Evolutionary conservation across 2,888 invertebrate genomes (phyloP).

Genomic region (Cephus pulcher): DNA sequence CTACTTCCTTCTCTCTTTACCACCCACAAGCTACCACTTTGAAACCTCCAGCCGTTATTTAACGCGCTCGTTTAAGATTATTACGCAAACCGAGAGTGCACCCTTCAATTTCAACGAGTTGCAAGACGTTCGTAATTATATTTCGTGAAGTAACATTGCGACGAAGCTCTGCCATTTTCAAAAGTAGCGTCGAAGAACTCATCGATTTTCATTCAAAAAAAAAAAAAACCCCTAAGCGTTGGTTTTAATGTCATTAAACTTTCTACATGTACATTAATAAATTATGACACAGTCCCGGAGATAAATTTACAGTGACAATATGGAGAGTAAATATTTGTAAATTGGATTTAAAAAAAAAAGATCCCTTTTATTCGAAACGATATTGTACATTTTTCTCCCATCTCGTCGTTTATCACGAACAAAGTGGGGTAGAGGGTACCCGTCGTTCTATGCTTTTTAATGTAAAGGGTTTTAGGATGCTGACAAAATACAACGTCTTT

Average conservation of each 20-base stretch:
- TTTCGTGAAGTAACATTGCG: conserved; percentile 8
- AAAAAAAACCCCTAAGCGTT: background rate
- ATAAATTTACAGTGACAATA: background rate
- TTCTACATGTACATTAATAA: background rate
- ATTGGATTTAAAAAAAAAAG: background rate
- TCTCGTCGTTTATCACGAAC: background rate
- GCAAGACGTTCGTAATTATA: conserved; percentile 20
- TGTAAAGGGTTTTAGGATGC: background rate
- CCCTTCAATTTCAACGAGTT: conserved; percentile 28
- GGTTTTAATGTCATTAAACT: background rate
- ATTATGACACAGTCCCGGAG: too few relatives aligned
- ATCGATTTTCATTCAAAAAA: background rate
- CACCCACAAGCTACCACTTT: conserved; percentile 4
- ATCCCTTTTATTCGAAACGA: background rate
- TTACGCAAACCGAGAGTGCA: conserved; percentile 23
- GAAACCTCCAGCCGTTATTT: conserved; percentile 24
- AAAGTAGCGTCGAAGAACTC: background rate
- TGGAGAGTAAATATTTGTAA: background rate
- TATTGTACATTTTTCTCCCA: background rate
- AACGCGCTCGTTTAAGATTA: conserved; percentile 27
- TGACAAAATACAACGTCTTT: background rate
- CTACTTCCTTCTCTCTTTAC: background rate
- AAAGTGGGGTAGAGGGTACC: background rate
- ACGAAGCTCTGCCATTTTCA: background rate
- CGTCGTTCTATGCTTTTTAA: background rate